Conservation (phyloP, 2,113 vertebrate genomes). For the Ceratotherium simum region DNA sequence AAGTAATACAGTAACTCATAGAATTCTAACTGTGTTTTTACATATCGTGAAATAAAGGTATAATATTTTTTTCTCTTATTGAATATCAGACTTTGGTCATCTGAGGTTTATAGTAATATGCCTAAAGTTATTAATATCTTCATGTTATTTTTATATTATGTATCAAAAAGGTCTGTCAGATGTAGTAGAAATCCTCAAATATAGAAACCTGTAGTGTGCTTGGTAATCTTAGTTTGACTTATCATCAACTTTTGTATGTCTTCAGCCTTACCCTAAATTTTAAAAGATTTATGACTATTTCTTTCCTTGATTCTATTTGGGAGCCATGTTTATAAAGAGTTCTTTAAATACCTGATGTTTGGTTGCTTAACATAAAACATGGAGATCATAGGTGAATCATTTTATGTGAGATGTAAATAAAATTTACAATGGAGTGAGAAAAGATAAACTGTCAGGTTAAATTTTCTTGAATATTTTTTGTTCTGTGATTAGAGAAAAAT, state of each 20-base stretch:
- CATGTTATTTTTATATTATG: neutral
- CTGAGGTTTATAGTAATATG: neutral
- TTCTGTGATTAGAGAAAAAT: neutral
- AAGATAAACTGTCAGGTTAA: neutral
- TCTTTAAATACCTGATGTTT: conserved; percentile 47
- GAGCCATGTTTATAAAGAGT: conserved; percentile 29
- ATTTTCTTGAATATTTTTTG: conserved; percentile 33
- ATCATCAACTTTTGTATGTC: conserved; percentile 31
- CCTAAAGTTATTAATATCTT: neutral
- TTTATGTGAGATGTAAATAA: conserved; percentile 55
- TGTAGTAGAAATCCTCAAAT: conserved; percentile 49
- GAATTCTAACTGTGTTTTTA: conserved; percentile 37
- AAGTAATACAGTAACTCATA: neutral
- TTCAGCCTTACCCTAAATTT: conserved; percentile 65
- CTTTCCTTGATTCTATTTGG: conserved; percentile 54
- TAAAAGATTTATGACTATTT: conserved; percentile 42
- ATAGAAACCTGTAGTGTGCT: neutral
- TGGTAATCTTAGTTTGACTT: conserved; percentile 25
- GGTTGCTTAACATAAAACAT: conserved; percentile 50
- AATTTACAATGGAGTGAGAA: conserved; percentile 35
- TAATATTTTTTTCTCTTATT: conserved; percentile 7
- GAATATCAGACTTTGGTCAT: neutral
- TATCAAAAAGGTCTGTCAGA: neutral
- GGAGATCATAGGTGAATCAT: conserved; percentile 20
- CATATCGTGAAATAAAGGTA: neutral